A percentile compares a stretch with the other conserved stretches of the same genome.
Evolutionary conservation across 1,140 invertebrate species (phyloP).

Genomic region (Stegodyphus mimosarum): DNA sequence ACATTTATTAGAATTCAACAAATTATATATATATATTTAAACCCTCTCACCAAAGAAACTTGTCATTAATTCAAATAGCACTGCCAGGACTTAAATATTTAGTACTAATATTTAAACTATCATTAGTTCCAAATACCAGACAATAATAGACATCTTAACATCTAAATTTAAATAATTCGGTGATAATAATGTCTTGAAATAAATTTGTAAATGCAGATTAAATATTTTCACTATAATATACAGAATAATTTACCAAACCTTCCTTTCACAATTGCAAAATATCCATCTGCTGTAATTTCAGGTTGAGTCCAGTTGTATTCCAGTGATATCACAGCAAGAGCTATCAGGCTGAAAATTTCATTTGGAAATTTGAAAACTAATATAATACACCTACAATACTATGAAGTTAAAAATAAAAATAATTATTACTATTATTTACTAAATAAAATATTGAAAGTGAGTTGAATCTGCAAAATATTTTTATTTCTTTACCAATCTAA

Average conservation of each 20-base stretch:
- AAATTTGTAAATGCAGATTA: background rate
- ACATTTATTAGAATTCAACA: too few species aligned
- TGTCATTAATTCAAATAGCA: too few species aligned
- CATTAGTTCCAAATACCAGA: too few species aligned
- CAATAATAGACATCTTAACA: too few species aligned
- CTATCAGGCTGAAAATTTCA: constrained; percentile 75
- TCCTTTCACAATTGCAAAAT: constrained; percentile 78
- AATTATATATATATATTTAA: too few species aligned
- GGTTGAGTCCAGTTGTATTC: constrained; percentile 81
- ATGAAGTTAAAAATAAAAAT: background rate
- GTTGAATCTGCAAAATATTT: too few species aligned
- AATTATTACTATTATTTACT: constrained; percentile 63
- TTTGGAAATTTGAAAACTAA: background rate
- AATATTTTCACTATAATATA: background rate
- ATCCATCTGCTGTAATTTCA: constrained; percentile 71
- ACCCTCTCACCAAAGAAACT: too few species aligned
- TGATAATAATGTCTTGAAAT: too few species aligned
- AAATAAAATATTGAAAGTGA: background rate
- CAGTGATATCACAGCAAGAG: constrained; percentile 77
- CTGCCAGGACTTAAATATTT: too few species aligned
- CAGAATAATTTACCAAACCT: constrained; percentile 64
- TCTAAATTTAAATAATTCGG: too few species aligned
- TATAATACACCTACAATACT: background rate
- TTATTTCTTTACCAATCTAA: constrained; percentile 76
- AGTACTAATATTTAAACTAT: too few species aligned